Conservation (phyloP, 2,113 vertebrate species). For the Tylochromis polylepis region DNA sequence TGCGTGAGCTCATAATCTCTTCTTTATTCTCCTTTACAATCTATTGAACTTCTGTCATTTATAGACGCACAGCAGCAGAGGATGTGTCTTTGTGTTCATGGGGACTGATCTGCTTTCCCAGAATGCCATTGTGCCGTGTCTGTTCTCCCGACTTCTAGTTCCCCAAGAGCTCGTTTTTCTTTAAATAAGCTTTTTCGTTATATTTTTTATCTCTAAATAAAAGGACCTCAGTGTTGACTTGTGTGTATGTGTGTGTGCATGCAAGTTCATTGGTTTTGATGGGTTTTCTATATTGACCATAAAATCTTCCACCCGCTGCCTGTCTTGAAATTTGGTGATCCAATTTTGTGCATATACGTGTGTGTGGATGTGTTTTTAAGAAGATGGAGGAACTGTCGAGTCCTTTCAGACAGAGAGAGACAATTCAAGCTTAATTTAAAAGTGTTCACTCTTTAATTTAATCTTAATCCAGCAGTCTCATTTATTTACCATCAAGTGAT, state of each 20-base stretch:
- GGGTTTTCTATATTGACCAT: background rate
- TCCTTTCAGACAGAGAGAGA: background rate
- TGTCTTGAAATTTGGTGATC: conserved; percentile 22
- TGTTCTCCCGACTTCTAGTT: background rate
- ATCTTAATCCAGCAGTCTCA: background rate
- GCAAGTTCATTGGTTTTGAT: background rate
- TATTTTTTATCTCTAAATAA: background rate
- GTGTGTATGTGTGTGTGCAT: background rate
- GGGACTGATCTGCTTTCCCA: background rate
- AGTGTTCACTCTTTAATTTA: background rate
- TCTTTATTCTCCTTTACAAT: background rate
- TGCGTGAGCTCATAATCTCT: background rate
- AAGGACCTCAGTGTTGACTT: background rate
- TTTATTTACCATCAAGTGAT: background rate
- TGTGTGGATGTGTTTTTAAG: background rate
- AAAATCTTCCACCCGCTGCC: background rate
- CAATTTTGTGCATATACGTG: conserved; percentile 8
- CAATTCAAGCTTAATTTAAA: background rate
- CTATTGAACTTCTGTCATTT: background rate
- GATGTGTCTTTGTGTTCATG: background rate
- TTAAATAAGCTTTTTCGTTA: background rate
- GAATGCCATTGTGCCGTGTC: background rate
- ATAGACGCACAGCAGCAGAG: background rate
- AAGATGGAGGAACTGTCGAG: background rate
- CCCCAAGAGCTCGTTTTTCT: background rate